Evolutionary conservation across 2,113 vertebrate genomes (phyloP).

Genomic region (Myiagra hebetior): DNA sequence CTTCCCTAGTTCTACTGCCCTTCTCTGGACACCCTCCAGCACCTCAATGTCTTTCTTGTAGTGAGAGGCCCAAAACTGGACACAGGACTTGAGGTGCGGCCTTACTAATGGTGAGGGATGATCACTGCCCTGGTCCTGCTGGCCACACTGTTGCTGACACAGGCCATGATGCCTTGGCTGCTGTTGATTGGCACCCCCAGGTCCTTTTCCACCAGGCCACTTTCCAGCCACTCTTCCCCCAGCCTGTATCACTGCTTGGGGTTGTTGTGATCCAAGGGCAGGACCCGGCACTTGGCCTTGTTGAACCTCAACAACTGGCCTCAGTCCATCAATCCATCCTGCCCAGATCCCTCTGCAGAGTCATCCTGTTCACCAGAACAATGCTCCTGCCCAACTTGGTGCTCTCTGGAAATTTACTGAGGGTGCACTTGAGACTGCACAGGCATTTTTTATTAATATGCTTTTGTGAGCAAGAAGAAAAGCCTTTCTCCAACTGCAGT

Average conservation of each 20-base stretch:
- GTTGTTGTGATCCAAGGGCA: not conserved
- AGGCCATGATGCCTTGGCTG: not conserved
- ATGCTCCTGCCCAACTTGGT: not conserved
- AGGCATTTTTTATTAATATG: not conserved
- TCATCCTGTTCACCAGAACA: not conserved
- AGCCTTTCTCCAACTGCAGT: not conserved
- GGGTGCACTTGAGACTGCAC: not conserved
- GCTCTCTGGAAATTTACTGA: not conserved
- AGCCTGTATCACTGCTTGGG: not conserved
- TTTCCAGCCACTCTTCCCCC: not conserved
- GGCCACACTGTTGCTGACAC: not conserved
- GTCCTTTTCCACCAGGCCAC: not conserved
- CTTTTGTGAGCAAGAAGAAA: not conserved
- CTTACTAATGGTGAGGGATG: not conserved
- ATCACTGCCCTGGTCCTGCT: not conserved
- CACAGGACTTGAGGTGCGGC: not conserved
- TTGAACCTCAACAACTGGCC: not conserved
- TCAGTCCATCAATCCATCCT: not conserved
- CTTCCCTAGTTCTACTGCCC: not conserved
- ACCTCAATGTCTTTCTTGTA: not conserved
- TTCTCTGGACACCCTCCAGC: not conserved
- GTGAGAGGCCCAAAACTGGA: not conserved
- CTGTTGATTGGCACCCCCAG: not conserved
- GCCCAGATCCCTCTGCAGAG: not conserved
- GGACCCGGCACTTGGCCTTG: not conserved